Percentiles rank a stretch among this genome's conserved stretches.
Evolutionary conservation across 2,113 vertebrate species (phyloP).

Genomic region (Cephalopterus ornatus): DNA sequence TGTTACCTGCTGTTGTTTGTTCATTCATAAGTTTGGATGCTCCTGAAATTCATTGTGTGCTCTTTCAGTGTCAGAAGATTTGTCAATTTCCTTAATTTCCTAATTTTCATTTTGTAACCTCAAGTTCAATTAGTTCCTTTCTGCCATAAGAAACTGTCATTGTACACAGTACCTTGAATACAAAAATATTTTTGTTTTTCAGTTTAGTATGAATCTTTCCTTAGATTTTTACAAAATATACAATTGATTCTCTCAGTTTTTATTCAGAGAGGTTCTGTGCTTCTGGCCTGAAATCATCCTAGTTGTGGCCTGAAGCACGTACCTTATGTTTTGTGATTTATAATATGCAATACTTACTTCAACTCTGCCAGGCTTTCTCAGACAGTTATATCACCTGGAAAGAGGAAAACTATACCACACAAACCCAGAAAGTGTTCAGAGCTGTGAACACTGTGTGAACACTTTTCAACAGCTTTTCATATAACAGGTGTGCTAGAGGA

Average conservation of each 20-base stretch:
- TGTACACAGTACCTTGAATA: not conserved
- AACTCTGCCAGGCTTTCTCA: not conserved
- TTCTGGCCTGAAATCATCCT: not conserved
- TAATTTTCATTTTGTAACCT: not conserved
- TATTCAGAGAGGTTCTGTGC: not conserved
- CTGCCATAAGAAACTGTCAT: not conserved
- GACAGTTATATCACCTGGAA: not conserved
- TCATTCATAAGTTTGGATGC: not conserved
- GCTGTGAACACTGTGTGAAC: not conserved
- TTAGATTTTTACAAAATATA: not conserved
- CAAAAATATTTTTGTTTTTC: not conserved
- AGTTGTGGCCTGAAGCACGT: not conserved
- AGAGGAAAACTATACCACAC: not conserved
- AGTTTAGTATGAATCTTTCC: not conserved
- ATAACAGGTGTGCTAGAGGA: not conserved
- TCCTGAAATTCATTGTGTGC: not conserved
- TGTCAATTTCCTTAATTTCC: not conserved
- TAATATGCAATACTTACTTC: not conserved
- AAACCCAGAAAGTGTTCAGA: not conserved
- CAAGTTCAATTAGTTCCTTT: not conserved
- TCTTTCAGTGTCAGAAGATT: not conserved
- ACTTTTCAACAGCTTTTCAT: not conserved
- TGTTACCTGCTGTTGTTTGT: not conserved
- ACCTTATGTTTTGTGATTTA: not conserved
- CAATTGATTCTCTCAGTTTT: not conserved